A percentile compares a stretch with the other conserved stretches of the same genome.
Evolutionary conservation across 2,888 invertebrate species (phyloP).

Genomic region (Zygothrica quintamaculata): DNA sequence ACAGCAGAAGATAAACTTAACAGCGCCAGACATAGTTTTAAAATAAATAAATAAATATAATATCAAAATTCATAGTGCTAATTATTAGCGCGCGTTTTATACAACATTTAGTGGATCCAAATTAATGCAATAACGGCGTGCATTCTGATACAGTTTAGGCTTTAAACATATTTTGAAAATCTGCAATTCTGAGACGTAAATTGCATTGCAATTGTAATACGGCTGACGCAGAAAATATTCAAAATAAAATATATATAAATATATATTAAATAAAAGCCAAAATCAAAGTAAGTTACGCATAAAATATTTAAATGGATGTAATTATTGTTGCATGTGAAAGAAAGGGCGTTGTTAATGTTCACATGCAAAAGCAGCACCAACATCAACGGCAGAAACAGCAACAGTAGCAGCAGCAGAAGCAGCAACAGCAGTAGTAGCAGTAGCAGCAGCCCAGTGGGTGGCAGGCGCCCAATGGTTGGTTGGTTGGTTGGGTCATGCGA

Average conservation of each 20-base stretch:
- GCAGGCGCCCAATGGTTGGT: constrained; percentile 53
- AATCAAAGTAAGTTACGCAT: constrained; percentile 45
- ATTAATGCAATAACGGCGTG: constrained; percentile 13
- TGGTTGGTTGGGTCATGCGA: constrained; percentile 41
- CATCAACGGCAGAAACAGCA: constrained; percentile 15
- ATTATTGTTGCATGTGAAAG: constrained; percentile 13
- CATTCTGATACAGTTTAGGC: background rate
- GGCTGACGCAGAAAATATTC: constrained; percentile 18
- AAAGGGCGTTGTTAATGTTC: constrained; percentile 59
- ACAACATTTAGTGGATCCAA: constrained; percentile 6
- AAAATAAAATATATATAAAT: too few relatives aligned
- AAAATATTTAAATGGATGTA: background rate
- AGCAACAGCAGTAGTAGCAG: constrained; percentile 14
- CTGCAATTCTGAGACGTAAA: constrained; percentile 32
- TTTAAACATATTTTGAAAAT: constrained; percentile 7
- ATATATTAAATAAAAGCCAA: constrained; percentile 15
- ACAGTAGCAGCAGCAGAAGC: constrained; percentile 18
- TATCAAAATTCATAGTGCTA: constrained; percentile 51
- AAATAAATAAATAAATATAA: constrained; percentile 43
- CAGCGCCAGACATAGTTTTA: constrained; percentile 39
- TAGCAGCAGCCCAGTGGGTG: constrained; percentile 38
- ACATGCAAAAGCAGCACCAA: constrained; percentile 47
- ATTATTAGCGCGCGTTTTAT: constrained; percentile 22
- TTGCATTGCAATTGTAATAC: constrained; percentile 43
- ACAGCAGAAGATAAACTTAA: constrained; percentile 36